A percentile compares a stretch with the other conserved stretches of the same genome.
Conservation (phyloP, 1,140 invertebrate species). For the Lepidotrigona ventralis region DNA sequence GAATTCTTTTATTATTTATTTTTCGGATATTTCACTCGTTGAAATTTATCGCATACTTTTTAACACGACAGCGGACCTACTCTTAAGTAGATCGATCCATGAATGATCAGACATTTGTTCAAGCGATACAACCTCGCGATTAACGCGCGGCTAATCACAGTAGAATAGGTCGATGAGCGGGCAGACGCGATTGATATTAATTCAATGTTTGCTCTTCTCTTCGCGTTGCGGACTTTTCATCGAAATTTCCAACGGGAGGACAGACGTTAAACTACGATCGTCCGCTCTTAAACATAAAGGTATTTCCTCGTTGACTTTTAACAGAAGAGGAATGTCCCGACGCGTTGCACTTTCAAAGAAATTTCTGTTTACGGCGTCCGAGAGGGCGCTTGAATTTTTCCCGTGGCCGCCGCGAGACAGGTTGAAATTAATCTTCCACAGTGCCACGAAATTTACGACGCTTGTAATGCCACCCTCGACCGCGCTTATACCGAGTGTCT, state of each 20-base stretch:
- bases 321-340: background rate
- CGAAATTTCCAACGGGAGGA: too few relatives aligned
- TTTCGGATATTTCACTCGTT: too few relatives aligned
- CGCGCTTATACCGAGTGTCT: background rate
- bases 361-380: slow-evolving; percentile 20
- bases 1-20: too few relatives aligned
- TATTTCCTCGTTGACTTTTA: background rate
- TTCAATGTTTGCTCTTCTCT: background rate
- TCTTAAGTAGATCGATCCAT: background rate
- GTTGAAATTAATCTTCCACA: slow-evolving; percentile 13
- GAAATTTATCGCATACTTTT: background rate
- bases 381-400: slow-evolving; percentile 15
- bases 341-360: slow-evolving; percentile 2
- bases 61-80: background rate
- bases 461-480: slow-evolving; percentile 1
- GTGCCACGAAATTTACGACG: slow-evolving; percentile 19
- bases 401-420: slow-evolving; percentile 8
- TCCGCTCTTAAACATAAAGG: background rate
- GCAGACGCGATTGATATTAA: background rate
- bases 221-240: background rate
- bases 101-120: background rate
- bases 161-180: background rate
- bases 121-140: background rate
- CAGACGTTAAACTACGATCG: background rate
- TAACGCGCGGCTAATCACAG: background rate